Conservation (phyloP, 2,797 vertebrate genomes). For the Siniperca obscura region DNA sequence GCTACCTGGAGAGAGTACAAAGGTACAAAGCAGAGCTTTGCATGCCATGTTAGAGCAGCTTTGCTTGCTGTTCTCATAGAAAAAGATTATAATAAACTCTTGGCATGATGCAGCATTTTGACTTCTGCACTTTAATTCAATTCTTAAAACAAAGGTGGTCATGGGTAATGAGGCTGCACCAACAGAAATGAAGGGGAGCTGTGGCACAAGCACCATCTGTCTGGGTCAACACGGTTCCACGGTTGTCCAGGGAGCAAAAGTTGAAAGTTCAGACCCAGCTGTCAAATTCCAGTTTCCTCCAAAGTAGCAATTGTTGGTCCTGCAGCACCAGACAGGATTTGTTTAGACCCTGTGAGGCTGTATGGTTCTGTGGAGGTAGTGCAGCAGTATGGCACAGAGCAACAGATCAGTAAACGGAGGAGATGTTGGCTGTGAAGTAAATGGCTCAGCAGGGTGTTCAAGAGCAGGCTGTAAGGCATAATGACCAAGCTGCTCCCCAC, state of each 20-base stretch:
- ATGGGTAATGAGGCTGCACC: neutral
- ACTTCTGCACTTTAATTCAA: slow-evolving; percentile 39
- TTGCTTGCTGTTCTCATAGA: slow-evolving; percentile 30
- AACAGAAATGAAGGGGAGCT: slow-evolving; percentile 11
- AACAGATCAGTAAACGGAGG: slow-evolving; percentile 57
- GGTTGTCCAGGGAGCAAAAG: slow-evolving; percentile 30
- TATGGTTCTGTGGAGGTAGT: slow-evolving; percentile 33
- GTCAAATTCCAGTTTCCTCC: slow-evolving; percentile 20
- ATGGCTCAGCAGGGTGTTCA: slow-evolving; percentile 65
- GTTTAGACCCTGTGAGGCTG: slow-evolving; percentile 40
- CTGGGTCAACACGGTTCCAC: slow-evolving; percentile 15
- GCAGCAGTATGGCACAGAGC: slow-evolving; percentile 36
- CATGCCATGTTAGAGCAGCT: slow-evolving; percentile 45
- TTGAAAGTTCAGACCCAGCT: slow-evolving; percentile 37
- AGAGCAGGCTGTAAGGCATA: slow-evolving; percentile 68
- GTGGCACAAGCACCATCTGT: slow-evolving; percentile 34
- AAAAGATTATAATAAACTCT: slow-evolving; percentile 45
- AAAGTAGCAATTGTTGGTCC: slow-evolving; percentile 19
- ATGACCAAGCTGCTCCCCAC: slow-evolving; percentile 58
- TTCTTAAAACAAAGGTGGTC: slow-evolving; percentile 47
- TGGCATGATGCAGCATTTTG: slow-evolving; percentile 38
- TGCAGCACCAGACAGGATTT: slow-evolving; percentile 31
- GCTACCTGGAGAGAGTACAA: slow-evolving; percentile 67
- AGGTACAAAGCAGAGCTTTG: slow-evolving; percentile 45
- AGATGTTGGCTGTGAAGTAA: slow-evolving; percentile 65